Evolutionary conservation across 2,113 vertebrate genomes (phyloP), one percentile per base, ranked within the genome.

Genomic region (Pungitius pungitius): DNA sequence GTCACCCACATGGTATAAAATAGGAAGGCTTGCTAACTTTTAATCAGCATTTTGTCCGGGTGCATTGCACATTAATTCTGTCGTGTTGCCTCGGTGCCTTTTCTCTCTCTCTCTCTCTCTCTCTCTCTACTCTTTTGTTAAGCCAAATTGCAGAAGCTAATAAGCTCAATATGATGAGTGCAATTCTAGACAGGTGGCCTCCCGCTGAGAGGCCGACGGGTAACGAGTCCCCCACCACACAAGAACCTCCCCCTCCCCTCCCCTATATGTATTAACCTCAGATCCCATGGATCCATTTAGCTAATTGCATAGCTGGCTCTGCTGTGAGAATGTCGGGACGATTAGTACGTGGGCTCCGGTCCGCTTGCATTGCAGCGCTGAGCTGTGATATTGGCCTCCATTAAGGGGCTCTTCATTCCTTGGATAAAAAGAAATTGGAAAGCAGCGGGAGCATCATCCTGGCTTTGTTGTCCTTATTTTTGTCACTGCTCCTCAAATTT

Each of bases 281-380:
- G 65, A 87, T 81, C 82, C 71, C 72, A 75, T 57, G 45, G 75
- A 84, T 43, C 75, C 78, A 89, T 89, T 92, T 87, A 87, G 79
- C 66, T 89, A 89, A 90, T 89, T 89, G 73, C 78, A 79, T 82
- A 81, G 77, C 30, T 51, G 71, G 55, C 42, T 60, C 64, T 85
- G 65, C 63, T 77, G 22, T 61, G 60, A 56, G 58, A 64, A 40
- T 27, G 55, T 69, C 3, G 39, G 64, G 63, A 65, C 55, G 74
- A 75, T 84, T 63, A 82, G 58, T 78, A 26, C 58, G 67, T 68
- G 47, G 70, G 75, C 67, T 57, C 61, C 11, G 69, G 55, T 77
- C 42, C 75, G 65, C 78, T 56, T 54, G 58, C 2, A n/a, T 51
- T 66, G 57, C 27, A 33, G 40, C 20, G 55, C 78, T 72, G 58